These are phyloP conservation scores for Scarus forsteni DNA, from an alignment of 2,797 vertebrate species.

Conservation along the genomic window DNA sequence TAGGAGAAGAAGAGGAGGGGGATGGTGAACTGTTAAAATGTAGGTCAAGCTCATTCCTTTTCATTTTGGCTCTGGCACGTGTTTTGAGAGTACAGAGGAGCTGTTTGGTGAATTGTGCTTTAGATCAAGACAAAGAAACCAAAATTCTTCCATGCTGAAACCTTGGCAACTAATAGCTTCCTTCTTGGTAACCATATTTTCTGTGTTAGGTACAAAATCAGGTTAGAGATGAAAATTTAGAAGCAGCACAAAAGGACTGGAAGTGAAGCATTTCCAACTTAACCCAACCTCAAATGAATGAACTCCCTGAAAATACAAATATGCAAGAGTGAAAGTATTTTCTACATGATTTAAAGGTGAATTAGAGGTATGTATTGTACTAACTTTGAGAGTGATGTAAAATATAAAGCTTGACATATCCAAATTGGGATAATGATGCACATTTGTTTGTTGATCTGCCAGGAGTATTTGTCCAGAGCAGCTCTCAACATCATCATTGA, in stretches of 20 bases:
- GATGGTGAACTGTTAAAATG: conserved; percentile 66
- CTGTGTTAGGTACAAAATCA: not conserved
- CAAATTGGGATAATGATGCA: too few species aligned
- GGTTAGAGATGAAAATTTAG: not conserved
- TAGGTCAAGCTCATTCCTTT: conserved; percentile 74
- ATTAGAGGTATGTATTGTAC: too few species aligned
- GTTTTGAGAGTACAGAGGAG: conserved; percentile 43
- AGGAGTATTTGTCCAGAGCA: too few species aligned
- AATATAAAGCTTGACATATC: too few species aligned
- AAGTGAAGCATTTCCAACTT: not conserved
- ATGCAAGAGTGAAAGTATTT: not conserved
- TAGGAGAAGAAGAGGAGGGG: conserved; percentile 19
- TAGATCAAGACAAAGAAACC: conserved; percentile 21
- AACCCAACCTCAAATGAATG: not conserved
- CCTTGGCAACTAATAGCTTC: not conserved
- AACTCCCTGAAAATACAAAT: not conserved
- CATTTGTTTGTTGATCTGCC: too few species aligned
- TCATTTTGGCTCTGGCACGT: conserved; percentile 54
- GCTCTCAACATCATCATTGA: too few species aligned
- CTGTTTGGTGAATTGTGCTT: conserved; percentile 14
- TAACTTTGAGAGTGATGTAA: too few species aligned
- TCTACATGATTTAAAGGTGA: not conserved
- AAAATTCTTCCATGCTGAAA: conserved; percentile 11
- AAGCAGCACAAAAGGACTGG: not conserved
- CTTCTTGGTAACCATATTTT: not conserved